phyloP scores from a whole-genome alignment of 2,888 invertebrate species.

The Sphecodes monilicornis region DNA sequence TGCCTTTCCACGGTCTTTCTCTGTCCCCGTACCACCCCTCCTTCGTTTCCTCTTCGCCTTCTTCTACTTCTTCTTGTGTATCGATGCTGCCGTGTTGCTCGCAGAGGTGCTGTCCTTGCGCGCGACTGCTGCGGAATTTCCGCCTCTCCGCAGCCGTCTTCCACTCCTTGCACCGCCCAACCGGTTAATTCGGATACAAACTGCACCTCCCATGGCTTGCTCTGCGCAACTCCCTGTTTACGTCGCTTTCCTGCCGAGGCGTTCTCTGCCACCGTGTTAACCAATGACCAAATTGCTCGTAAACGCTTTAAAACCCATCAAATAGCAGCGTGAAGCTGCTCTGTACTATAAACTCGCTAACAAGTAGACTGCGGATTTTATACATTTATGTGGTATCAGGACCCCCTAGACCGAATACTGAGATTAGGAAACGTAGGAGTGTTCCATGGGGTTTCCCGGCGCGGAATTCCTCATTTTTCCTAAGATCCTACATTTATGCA shows the following conservation, averaged over 20 bases:
- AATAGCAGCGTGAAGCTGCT: neutral
- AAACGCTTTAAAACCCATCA: neutral
- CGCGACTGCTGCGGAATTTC: conserved; percentile 35
- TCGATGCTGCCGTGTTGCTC: conserved; percentile 3
- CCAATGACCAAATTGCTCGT: neutral
- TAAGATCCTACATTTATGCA: too few species aligned
- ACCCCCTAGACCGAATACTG: too few species aligned
- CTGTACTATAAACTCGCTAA: neutral
- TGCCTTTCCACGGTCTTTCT: conserved; percentile 71
- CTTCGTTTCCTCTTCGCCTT: conserved; percentile 41
- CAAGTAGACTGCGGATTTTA: too few species aligned
- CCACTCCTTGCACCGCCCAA: conserved; percentile 44
- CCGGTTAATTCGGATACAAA: conserved; percentile 58
- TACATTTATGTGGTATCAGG: too few species aligned
- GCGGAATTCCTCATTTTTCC: too few species aligned
- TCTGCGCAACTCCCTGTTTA: conserved; percentile 7
- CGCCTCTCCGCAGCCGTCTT: conserved; percentile 43
- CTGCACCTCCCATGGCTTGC: conserved; percentile 36
- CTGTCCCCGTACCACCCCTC: conserved; percentile 25
- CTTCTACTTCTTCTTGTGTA: conserved; percentile 9
- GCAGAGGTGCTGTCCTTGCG: conserved; percentile 29
- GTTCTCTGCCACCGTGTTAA: neutral
- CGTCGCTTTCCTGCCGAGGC: neutral
- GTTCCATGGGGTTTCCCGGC: too few species aligned
- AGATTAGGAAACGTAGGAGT: too few species aligned